These are phyloP conservation scores for Nematopogon swammerdamellus DNA, from an alignment of 2,888 invertebrate species.

Conservation along the genomic window DNA sequence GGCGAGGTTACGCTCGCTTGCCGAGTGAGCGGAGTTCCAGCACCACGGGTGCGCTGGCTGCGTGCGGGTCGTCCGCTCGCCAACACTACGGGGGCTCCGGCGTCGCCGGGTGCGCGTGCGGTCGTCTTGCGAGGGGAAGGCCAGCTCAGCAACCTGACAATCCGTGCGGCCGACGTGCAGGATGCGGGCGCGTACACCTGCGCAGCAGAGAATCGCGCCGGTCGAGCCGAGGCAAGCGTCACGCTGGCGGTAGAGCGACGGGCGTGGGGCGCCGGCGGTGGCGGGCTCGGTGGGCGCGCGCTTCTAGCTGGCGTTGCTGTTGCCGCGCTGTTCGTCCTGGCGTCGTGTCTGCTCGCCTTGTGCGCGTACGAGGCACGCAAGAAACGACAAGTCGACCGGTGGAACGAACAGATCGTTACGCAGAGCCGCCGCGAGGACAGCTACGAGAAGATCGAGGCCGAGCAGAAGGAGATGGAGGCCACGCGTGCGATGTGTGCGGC, in stretches of 20 bases:
- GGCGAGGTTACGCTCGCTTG: slow-evolving; percentile 72
- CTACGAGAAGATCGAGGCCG: slow-evolving; percentile 79
- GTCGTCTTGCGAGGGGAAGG: slow-evolving; percentile 65
- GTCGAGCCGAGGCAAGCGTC: slow-evolving; percentile 70
- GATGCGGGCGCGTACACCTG: slow-evolving; percentile 77
- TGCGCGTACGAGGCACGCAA: slow-evolving; percentile 65
- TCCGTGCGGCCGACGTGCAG: slow-evolving; percentile 67
- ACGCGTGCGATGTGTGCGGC: slow-evolving; percentile 21
- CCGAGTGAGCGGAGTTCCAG: slow-evolving; percentile 66
- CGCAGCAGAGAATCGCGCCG: slow-evolving; percentile 78
- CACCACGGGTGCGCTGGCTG: slow-evolving; percentile 70
- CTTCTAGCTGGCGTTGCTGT: slow-evolving; percentile 67
- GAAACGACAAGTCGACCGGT: slow-evolving; percentile 52
- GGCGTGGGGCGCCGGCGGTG: slow-evolving; percentile 59
- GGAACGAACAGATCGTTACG: slow-evolving; percentile 50
- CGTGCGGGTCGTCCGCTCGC: slow-evolving; percentile 67
- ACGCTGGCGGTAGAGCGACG: slow-evolving; percentile 67
- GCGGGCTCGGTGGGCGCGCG: slow-evolving; percentile 9
- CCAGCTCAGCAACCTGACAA: slow-evolving; percentile 69
- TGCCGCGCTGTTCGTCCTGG: slow-evolving; percentile 64
- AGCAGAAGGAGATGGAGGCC: slow-evolving; percentile 50
- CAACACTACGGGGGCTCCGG: slow-evolving; percentile 48
- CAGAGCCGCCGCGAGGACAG: slow-evolving; percentile 56
- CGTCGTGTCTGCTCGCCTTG: slow-evolving; percentile 63
- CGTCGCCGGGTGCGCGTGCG: slow-evolving; percentile 50